phyloP scores from a whole-genome alignment of 2,888 invertebrate species.

The Loripinus fragilis region DNA sequence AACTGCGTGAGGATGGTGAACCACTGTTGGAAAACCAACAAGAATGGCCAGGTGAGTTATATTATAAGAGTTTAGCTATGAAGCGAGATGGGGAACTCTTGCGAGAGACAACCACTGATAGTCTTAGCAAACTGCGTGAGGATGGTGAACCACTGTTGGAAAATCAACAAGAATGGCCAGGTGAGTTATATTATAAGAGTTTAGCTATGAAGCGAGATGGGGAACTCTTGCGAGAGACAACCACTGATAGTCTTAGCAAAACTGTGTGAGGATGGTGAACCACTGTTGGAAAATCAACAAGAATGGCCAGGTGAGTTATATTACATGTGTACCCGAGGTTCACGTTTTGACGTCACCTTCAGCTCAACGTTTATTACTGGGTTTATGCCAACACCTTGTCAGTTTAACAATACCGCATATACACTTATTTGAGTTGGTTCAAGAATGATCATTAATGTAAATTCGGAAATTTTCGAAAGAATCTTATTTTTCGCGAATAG shows the following conservation, averaged over 20 bases:
- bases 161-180: conserved; percentile 45
- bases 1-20: conserved; percentile 47
- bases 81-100: conserved; percentile 50
- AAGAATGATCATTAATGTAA: no score
- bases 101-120: conserved; percentile 53
- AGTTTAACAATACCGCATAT: no score
- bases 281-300: conserved; percentile 23
- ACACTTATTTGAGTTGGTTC: no score
- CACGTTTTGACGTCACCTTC: no score
- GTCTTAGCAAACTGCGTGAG: conserved; percentile 38
- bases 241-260: conserved; percentile 49
- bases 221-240: conserved; percentile 50
- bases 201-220: conserved; percentile 45
- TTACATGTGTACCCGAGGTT: conserved; percentile 21
- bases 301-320: conserved; percentile 50
- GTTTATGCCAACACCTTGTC: no score
- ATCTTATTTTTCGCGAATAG: no score
- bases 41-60: conserved; percentile 50
- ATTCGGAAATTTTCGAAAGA: no score
- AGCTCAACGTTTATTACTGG: no score
- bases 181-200: conserved; percentile 28
- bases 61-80: conserved; percentile 29
- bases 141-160: conserved; percentile 46
- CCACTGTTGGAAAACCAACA: conserved; percentile 25
- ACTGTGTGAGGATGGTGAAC: conserved; percentile 47